These are phyloP conservation scores for Apostichopus californicus DNA, from an alignment of 35 echinoderm and acorn worm species.

Conservation along the genomic window DNA sequence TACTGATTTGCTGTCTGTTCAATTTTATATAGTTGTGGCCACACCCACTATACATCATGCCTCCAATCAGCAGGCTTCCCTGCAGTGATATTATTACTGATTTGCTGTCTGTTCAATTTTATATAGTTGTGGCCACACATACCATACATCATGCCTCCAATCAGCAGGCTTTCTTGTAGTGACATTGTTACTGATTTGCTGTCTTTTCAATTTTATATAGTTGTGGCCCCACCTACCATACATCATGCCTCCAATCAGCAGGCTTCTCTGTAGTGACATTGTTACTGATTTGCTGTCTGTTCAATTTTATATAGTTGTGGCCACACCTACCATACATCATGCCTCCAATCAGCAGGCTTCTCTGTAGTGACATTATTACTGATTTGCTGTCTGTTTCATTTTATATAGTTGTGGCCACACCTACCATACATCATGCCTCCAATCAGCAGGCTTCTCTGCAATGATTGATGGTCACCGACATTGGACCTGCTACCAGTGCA, in stretches of 20 bases:
- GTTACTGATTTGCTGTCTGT: not conserved
- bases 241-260: slow-evolving; percentile 80
- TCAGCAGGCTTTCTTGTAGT: slow-evolving; percentile 83
- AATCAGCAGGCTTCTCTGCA: slow-evolving; percentile 85
- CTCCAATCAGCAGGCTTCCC: slow-evolving; percentile 79
- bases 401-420: slow-evolving; percentile 62
- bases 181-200: not conserved
- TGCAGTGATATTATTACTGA: not conserved
- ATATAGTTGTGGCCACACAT: slow-evolving; percentile 70
- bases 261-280: slow-evolving; percentile 35
- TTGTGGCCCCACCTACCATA: slow-evolving; percentile 82
- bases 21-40: slow-evolving; percentile 17
- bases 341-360: slow-evolving; percentile 81
- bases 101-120: not conserved
- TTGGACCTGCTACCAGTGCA: slow-evolving; percentile 96
- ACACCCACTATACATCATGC: slow-evolving; percentile 78
- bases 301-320: not conserved
- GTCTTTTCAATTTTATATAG: not conserved
- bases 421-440: slow-evolving; percentile 87
- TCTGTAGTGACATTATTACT: not conserved
- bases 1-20: not conserved
- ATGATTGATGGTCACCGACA: slow-evolving; percentile 93
- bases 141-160: slow-evolving; percentile 85
- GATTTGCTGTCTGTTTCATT: not conserved
- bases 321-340: slow-evolving; percentile 83